These are phyloP conservation scores for Rhyacophila evoluta DNA, from an alignment of 2,888 invertebrate genomes.

Conservation along the genomic window DNA sequence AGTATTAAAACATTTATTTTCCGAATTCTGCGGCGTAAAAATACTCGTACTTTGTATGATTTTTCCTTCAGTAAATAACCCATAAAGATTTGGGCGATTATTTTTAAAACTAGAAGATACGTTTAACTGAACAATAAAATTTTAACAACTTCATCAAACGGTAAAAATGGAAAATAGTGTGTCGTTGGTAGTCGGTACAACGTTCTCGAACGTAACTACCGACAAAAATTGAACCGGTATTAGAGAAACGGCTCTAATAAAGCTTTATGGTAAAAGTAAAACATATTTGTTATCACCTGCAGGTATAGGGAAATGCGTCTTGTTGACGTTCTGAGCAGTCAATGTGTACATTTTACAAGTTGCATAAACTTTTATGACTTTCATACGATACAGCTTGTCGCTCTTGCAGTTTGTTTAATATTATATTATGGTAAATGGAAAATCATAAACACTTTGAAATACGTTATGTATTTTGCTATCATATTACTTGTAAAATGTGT, in stretches of 20 bases:
- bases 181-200: constrained; percentile 25
- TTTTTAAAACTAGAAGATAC: neutral
- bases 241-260: constrained; percentile 40
- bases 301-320: neutral
- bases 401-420: too few species aligned
- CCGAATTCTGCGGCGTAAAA: neutral
- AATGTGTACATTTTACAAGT: constrained; percentile 31
- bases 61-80: neutral
- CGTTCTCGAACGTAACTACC: constrained; percentile 25
- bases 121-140: constrained; percentile 28
- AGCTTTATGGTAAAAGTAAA: constrained; percentile 44
- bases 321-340: neutral
- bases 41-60: neutral
- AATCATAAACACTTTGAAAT: too few species aligned
- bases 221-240: constrained; percentile 44
- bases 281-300: constrained; percentile 25
- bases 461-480: too few species aligned
- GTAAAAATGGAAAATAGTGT: constrained; percentile 36
- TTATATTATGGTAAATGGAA: too few species aligned
- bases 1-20: too few species aligned
- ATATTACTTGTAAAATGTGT: too few species aligned
- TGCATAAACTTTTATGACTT: constrained; percentile 31
- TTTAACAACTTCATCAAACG: constrained; percentile 43
- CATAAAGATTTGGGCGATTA: neutral
- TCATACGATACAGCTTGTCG: constrained; percentile 1